Percentiles rank a stretch among this genome's conserved stretches.
These are phyloP conservation scores for Nephrotoma guestfalica DNA, from an alignment of 2,888 invertebrate genomes.

Conservation along the genomic window DNA sequence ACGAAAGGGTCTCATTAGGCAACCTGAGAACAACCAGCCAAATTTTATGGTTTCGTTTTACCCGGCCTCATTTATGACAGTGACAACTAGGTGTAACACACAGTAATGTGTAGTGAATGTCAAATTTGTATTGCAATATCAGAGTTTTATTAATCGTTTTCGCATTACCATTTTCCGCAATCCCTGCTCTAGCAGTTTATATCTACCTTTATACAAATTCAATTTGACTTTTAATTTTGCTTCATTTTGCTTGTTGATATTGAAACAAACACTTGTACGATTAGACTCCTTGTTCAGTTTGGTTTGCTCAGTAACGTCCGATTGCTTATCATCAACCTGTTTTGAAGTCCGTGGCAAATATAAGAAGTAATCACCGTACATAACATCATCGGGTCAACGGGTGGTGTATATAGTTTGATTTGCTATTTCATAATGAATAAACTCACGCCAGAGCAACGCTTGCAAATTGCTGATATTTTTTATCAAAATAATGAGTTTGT, in stretches of 20 bases:
- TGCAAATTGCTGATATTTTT: too few relatives aligned
- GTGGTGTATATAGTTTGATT: not conserved
- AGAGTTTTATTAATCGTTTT: not conserved
- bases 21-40: too few relatives aligned
- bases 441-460: too few relatives aligned
- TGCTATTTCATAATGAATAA: too few relatives aligned
- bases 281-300: not conserved
- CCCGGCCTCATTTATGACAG: too few relatives aligned
- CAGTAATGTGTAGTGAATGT: too few relatives aligned
- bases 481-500: too few relatives aligned
- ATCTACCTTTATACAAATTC: not conserved
- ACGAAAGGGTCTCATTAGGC: too few relatives aligned
- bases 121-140: too few relatives aligned
- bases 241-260: not conserved
- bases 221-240: not conserved
- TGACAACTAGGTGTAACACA: too few relatives aligned
- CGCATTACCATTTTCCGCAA: not conserved
- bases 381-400: not conserved
- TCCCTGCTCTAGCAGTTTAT: not conserved
- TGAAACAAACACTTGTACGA: not conserved
- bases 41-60: too few relatives aligned
- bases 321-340: not conserved
- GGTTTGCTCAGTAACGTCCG: not conserved
- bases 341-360: not conserved
- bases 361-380: not conserved